Evolutionary conservation across 2,113 vertebrate species (phyloP), one percentile per base, ranked within the genome.

Genomic region (Pluvialis apricaria): DNA sequence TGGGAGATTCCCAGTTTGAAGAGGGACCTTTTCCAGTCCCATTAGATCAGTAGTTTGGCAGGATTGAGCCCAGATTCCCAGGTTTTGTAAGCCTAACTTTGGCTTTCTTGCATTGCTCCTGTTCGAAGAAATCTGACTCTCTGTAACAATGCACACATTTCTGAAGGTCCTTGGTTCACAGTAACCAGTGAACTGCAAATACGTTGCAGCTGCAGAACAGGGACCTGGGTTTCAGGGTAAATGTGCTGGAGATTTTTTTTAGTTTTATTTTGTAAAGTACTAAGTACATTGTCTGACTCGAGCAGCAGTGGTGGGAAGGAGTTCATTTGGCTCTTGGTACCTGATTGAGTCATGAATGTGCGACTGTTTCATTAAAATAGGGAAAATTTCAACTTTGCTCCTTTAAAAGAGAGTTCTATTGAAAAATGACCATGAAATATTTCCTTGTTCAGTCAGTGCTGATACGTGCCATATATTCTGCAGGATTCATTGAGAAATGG

Each of bases 101-200:
- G 40, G 19, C 21, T 32, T 62, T 42, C 60, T 20, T 13, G 7
- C 0, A 1, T 38, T 83, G 62, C 19, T 69, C 31, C 58, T 38
- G 3, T 31, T 52, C 16, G 36, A 47, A 55, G 54, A 51, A 62
- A 14, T 31, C 49, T 24, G 32, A 5, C 31, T 13, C 26, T 21
- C 36, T 11, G 4, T 21, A 44, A 28, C 44, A 26, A 3, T 0
- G 5, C 51, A 36, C 6, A 10, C 4, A 0, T 66, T 62, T 22
- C 38, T 49, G 12, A 40, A 52, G 17, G 42, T 47, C 25, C 9
- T 34, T 13, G 32, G 13, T 36, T 34, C 25, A 1, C 32, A 6
- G 13, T 19, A 64, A 25, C 18, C 47, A n/a, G 25, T 7, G 54
- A 57, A 24, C 6, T 61, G 49, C 13, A 73, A 57, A 40, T 49